Evolutionary conservation across 1,140 invertebrate genomes (phyloP), one percentile per base, ranked within the genome.

Genomic region (Cydia pomonella): DNA sequence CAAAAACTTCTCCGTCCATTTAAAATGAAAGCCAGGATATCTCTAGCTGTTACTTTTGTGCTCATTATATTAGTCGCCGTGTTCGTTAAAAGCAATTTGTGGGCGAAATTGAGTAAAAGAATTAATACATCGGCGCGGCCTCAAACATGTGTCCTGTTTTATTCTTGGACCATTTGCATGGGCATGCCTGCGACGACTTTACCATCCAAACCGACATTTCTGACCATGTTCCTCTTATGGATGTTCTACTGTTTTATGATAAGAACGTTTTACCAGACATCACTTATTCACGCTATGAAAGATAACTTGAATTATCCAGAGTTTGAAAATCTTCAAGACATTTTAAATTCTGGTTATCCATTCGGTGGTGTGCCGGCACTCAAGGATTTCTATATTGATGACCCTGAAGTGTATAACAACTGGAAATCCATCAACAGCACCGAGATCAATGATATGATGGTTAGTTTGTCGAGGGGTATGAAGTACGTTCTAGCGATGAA

Each of bases 221-320:
- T 87, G 13, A 80, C 77, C 50, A 75, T 88, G 1, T 44, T 82
- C 3, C 44, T 86, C 1, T 72, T 86, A 25, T 91, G 88, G 89
- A 84, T 90, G 59, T 88, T 83, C 83, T 89, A 89, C 69, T 89
- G 87, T 80, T 87, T 87, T 73, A 76, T 92, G 23, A 74, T 92
- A 21, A 84, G 90, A 77, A 92, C 87, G 4, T 81, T 87, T 53
- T 92, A 92, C 71, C 88, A 90, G 78, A 88, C 85, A 0, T 87
- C 81, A 66, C 77, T 92, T 12, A 90, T 92, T 75, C 82, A 80
- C 72, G 82, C 80, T 16, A 77, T 92, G 62, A 84, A 89, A 77
- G 84, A 79, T 9, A 84, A 87, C 63, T 78, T 84, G 41, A 87
- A 87, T 63, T 77, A 75, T 72, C 16, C 80, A 23, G 76, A 88